Base-by-base conservation (phyloP, 1,140 invertebrate genomes). In the Atta colombica region DNA sequence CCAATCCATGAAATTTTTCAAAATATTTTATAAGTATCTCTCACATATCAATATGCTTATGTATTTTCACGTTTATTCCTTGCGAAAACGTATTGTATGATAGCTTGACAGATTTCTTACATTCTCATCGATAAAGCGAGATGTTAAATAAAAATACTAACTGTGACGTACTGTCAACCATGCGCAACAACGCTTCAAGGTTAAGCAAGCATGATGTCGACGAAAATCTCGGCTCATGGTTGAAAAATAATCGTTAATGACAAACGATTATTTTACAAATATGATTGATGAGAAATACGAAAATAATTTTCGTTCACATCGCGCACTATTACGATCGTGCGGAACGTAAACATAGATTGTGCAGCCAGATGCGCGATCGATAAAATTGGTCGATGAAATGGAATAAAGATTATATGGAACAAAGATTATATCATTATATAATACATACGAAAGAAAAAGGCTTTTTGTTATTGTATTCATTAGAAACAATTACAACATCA, bases 271-370 rank as follows among this genome's bases (percentile, higher is more conserved):
- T 51, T 51, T 51, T 51, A 51, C 14, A 8, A 51, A 51, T 4
- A 58, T 18, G 25, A 66, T 25, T 63, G 25, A 66, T 66, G 63
- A 35, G 31, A 66, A 66, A 66, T 2, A 45, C 18, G 60, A 45
- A 66, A 49, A 78, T 78, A 65, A 78, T 66, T 78, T 78, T 66
- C 18, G 25, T 28, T 14, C 25, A 18, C 18, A 25, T 78, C 39
- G 16, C 55, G 8, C 63, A 74, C 39, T 77, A 28, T 28, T 63
- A 58, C 39, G 60, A 66, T 65, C 39, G 25, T 51, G 39, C 18
- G 8, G 39, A 31, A 66, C 60, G 18, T 78, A 78, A 78, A 78
- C 18, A 21, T 49, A 78, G 21, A 66, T 39, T 77, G 18, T 31
- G n/a, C 5, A 45, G 61, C 25, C 49, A 78, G 60, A 65, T 28